These are phyloP conservation scores for Melinaea menophilus DNA, from an alignment of 2,888 invertebrate species.

Conservation along the genomic window DNA sequence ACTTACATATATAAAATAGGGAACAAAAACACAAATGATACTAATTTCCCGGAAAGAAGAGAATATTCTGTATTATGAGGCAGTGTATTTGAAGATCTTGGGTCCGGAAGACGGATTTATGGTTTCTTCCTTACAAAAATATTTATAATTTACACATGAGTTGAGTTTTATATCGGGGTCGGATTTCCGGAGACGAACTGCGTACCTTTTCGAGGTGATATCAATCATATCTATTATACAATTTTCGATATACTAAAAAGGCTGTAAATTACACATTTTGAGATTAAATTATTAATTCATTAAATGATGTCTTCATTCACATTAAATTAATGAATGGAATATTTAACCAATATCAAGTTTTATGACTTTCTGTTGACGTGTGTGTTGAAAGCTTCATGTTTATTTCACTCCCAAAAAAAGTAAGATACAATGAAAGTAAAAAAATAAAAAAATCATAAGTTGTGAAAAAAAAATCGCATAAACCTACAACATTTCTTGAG, in stretches of 20 bases:
- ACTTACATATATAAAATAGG: no score
- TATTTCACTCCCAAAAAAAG: no score
- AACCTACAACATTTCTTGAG: no score
- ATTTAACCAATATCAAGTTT: background rate
- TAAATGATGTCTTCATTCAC: background rate
- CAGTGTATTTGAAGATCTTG: background rate
- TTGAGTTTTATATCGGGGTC: background rate
- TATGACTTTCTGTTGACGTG: no score
- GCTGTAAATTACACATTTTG: background rate
- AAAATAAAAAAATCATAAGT: no score
- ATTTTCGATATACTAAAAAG: background rate
- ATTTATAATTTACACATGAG: background rate
- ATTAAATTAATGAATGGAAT: no score
- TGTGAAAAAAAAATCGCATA: no score
- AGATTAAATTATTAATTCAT: background rate
- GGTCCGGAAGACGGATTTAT: background rate
- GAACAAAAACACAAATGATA: no score
- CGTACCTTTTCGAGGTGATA: background rate
- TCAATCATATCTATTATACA: background rate
- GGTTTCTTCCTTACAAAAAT: conserved; percentile 4
- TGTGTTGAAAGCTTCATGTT: no score
- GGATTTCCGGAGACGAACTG: background rate
- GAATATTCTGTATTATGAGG: no score
- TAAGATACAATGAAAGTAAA: no score
- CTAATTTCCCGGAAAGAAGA: no score